Conservation (phyloP, 2,888 invertebrate genomes). For the Eupithecia centaureata region DNA sequence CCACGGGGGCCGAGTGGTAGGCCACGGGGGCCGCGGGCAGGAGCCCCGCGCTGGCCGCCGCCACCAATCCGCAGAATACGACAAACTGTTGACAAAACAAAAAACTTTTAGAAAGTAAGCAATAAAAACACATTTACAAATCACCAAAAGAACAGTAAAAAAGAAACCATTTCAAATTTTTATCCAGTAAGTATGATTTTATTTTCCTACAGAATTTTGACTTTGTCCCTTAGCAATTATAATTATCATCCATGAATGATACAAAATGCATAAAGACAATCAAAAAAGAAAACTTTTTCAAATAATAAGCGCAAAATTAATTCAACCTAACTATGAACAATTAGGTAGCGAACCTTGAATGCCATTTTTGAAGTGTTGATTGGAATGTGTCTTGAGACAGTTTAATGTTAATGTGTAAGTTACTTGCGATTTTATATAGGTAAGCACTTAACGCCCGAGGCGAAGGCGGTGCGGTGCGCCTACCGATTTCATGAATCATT, state of each 20-base stretch:
- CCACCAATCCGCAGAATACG: slow-evolving; percentile 45
- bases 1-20: slow-evolving; percentile 53
- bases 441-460: slow-evolving; percentile 32
- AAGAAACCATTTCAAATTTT: too few species aligned
- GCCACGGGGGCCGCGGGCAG: slow-evolving; percentile 49
- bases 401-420: slow-evolving; percentile 32
- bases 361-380: slow-evolving; percentile 41
- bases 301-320: background rate
- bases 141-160: too few species aligned
- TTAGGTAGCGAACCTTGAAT: slow-evolving; percentile 40
- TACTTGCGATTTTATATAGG: slow-evolving; percentile 40
- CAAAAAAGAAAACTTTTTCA: background rate
- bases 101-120: too few species aligned
- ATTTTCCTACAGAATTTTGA: background rate
- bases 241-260: background rate
- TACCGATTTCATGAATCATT: slow-evolving; percentile 30
- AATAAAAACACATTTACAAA: too few species aligned
- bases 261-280: background rate
- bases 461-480: slow-evolving; percentile 29
- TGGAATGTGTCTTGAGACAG: slow-evolving; percentile 31
- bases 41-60: slow-evolving; percentile 45
- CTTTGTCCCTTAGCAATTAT: background rate
- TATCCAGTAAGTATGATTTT: too few species aligned
- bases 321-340: background rate
- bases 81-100: slow-evolving; percentile 43